Conservation (phyloP, 1,140 invertebrate species). For the Heliconius eleuchia region DNA sequence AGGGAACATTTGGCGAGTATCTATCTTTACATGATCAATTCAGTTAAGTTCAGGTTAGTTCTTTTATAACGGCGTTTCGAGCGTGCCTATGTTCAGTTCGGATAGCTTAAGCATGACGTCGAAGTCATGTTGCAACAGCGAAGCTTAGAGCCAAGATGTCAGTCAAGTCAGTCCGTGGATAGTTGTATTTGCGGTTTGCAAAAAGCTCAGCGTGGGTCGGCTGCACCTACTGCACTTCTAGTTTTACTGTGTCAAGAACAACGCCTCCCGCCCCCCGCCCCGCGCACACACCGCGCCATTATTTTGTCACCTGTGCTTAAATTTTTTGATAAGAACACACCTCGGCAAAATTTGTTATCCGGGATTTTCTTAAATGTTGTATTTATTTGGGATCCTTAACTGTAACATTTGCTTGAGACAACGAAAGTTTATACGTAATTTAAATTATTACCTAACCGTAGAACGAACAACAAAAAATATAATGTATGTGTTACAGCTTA, state of each 20-base stretch:
- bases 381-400: no score
- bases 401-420: no score
- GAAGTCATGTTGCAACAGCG: slow-evolving; percentile 41
- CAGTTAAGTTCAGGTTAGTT: not conserved
- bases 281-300: slow-evolving; percentile 45
- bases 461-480: no score
- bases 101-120: slow-evolving; percentile 21
- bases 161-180: slow-evolving; percentile 47
- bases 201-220: slow-evolving; percentile 76
- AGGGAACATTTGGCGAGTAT: slow-evolving; percentile 20
- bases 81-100: no score
- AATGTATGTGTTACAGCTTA: no score
- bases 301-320: slow-evolving; percentile 64
- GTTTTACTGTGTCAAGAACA: slow-evolving; percentile 81
- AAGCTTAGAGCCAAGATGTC: slow-evolving; percentile 50
- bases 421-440: no score
- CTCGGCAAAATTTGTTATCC: not conserved
- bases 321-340: slow-evolving; percentile 22
- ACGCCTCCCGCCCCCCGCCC: slow-evolving; percentile 72
- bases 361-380: no score
- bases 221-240: slow-evolving; percentile 81
- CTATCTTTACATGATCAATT: not conserved
- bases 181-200: slow-evolving; percentile 62
- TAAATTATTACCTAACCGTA: no score
- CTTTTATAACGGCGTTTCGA: no score